Evolutionary conservation across 2,797 vertebrate species (phyloP).

Genomic region (Peromyscus eremicus): DNA sequence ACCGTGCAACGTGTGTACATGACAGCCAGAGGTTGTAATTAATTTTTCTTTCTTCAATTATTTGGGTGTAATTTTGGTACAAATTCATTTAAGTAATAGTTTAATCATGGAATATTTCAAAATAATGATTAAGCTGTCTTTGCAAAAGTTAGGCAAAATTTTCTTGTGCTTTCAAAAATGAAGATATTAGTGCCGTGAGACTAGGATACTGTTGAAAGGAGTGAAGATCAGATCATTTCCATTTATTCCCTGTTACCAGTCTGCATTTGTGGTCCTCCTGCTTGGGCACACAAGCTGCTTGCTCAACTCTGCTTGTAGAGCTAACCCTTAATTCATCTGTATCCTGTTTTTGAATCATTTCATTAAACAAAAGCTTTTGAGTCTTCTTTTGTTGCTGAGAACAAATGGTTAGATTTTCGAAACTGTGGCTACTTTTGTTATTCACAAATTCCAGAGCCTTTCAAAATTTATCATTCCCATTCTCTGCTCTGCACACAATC

Average conservation of each 20-base stretch:
- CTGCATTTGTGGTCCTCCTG: slow-evolving; percentile 80
- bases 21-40: background rate
- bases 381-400: slow-evolving; percentile 88
- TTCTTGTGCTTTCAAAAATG: background rate
- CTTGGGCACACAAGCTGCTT: slow-evolving; percentile 84
- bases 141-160: background rate
- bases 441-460: slow-evolving; percentile 88
- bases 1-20: background rate
- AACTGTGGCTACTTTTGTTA: slow-evolving; percentile 88
- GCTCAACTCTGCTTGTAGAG: slow-evolving; percentile 83
- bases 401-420: slow-evolving; percentile 89
- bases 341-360: slow-evolving; percentile 89
- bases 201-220: slow-evolving; percentile 73
- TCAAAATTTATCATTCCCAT: slow-evolving; percentile 88
- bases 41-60: background rate
- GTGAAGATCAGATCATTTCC: slow-evolving; percentile 82
- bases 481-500: slow-evolving; percentile 87
- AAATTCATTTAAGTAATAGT: background rate
- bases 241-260: slow-evolving; percentile 81
- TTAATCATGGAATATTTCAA: slow-evolving; percentile 50
- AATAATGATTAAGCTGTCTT: background rate
- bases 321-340: slow-evolving; percentile 88
- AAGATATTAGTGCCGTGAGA: slow-evolving; percentile 74
- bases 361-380: slow-evolving; percentile 89
- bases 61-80: background rate